Evolutionary conservation across 2,888 invertebrate genomes (phyloP), one percentile per base, ranked within the genome.

Genomic region (Stenotaenia linearis): DNA sequence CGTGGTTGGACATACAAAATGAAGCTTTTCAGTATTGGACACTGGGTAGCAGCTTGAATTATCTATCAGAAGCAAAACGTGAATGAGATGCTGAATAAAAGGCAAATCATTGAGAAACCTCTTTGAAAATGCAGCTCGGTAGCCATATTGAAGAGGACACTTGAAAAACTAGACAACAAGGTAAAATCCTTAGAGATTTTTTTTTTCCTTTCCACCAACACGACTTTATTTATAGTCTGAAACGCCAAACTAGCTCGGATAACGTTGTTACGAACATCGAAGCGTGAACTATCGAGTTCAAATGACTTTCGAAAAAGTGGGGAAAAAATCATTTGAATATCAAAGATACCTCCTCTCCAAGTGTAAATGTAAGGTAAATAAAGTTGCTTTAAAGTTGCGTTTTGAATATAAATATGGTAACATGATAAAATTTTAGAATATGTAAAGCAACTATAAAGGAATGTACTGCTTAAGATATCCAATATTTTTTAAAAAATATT

Each of bases 21-120:
- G 69, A 69, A 69, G 69, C 69, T 69, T 69, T 69, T 28, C 69
- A 28, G 25, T 69, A 69, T 28, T 69, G 69, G 69, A 69, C 69
- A 69, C 69, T 23, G 28, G 1, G 25, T 25, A 15, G 25, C 69
- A 69, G 10, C 28, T 12, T 25, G 69, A 69, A 69, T 69, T 69
- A 69, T 28, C 69, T 69, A 69, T 23, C 69, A 28, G 12, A 69
- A 69, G 69, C n/a, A 69, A 69, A 69, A 69, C 69, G 69, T 69
- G 69, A 69, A 69, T 69, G 25, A 69, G 69, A 69, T 69, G 69
- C 69, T 69, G 28, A 69, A 69, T 69, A 69, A 69, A 69, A 69
- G 69, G 69, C 69, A 69, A 69, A 69, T 69, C 69, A 69, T 69
- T 69, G 69, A 28, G 69, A 28, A 69, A 28, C 25, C 69, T 69